Evolutionary conservation across 2,888 invertebrate species (phyloP).

Genomic region (Quadroppia sp.): DNA sequence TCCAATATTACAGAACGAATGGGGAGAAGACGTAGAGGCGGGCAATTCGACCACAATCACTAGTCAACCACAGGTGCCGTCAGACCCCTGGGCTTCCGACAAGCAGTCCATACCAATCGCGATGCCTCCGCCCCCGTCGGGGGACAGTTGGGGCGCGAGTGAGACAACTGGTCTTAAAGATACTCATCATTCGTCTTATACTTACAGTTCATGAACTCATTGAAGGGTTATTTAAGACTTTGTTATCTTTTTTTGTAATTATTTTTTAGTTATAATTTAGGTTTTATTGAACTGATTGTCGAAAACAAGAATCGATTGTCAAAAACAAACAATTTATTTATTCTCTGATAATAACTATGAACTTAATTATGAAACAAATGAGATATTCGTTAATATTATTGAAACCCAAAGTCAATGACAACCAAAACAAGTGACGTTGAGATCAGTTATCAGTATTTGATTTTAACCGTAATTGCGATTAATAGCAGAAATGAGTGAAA

Average conservation of each 20-base stretch:
- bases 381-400: too few relatives aligned
- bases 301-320: too few relatives aligned
- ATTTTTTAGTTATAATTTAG: not conserved
- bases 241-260: not conserved
- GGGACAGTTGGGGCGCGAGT: constrained; percentile 49
- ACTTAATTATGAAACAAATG: too few relatives aligned
- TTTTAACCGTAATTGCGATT: too few relatives aligned
- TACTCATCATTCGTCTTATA: constrained; percentile 17
- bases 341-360: too few relatives aligned
- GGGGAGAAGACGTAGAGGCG: constrained; percentile 3
- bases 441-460: too few relatives aligned
- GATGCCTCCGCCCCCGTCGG: constrained; percentile 53
- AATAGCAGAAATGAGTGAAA: too few relatives aligned
- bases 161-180: constrained; percentile 60
- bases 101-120: constrained; percentile 37
- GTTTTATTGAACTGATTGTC: too few relatives aligned
- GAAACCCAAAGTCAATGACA: too few relatives aligned
- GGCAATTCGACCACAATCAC: constrained; percentile 22
- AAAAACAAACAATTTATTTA: too few relatives aligned
- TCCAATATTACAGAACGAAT: constrained; percentile 34
- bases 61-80: constrained; percentile 28
- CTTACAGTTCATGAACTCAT: constrained; percentile 21
- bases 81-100: constrained; percentile 32
- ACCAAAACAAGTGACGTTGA: too few relatives aligned
- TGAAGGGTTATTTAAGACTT: too few relatives aligned